Evolutionary conservation across 2,888 invertebrate species (phyloP).

Genomic region (Mesopsocus fuscifrons): DNA sequence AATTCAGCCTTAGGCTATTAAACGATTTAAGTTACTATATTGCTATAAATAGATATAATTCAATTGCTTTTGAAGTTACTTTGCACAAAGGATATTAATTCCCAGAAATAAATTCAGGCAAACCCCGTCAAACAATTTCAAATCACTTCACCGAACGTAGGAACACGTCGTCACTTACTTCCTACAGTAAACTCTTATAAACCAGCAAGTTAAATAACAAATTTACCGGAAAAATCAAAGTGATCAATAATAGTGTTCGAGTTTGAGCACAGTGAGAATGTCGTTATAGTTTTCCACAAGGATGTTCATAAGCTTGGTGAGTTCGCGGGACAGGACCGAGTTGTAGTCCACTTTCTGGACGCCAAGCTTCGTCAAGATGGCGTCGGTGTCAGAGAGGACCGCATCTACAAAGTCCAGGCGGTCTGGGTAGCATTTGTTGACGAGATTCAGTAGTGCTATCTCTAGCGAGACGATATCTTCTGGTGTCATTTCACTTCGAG

Average conservation of each 20-base stretch:
- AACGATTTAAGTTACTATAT: too few relatives aligned
- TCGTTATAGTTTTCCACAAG: slow-evolving; percentile 92
- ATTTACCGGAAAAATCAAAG: slow-evolving; percentile 47
- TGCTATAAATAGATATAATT: too few relatives aligned
- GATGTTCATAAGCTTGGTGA: slow-evolving; percentile 81
- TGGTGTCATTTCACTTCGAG: slow-evolving; percentile 80
- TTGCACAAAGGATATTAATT: too few relatives aligned
- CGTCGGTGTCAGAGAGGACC: slow-evolving; percentile 77
- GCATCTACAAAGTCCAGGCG: slow-evolving; percentile 88
- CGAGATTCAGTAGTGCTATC: slow-evolving; percentile 83
- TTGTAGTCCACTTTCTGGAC: slow-evolving; percentile 65
- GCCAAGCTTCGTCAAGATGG: slow-evolving; percentile 75
- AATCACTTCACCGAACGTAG: too few relatives aligned
- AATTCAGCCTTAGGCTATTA: too few relatives aligned
- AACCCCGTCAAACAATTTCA: too few relatives aligned
- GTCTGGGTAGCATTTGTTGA: slow-evolving; percentile 92
- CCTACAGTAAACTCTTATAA: too few relatives aligned
- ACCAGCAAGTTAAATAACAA: too few relatives aligned
- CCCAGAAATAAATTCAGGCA: too few relatives aligned
- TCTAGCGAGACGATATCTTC: slow-evolving; percentile 94
- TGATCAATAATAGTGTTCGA: slow-evolving; percentile 80
- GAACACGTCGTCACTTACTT: too few relatives aligned
- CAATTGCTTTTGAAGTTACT: too few relatives aligned
- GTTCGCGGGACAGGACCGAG: slow-evolving; percentile 75
- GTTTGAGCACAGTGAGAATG: slow-evolving; percentile 64